Conservation (phyloP, 2,888 invertebrate species). For the Sericinus montela region DNA sequence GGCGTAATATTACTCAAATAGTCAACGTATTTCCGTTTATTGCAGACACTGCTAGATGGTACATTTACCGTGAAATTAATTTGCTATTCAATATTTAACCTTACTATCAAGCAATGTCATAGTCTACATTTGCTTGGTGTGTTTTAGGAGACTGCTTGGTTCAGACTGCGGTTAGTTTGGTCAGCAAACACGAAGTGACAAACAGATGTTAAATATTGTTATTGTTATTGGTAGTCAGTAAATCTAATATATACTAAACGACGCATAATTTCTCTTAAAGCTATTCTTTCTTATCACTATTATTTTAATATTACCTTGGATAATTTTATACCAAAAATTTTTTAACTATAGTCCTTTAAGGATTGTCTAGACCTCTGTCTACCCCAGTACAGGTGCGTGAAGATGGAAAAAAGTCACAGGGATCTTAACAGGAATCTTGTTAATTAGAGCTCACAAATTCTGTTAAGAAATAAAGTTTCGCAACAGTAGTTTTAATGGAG, state of each 20-base stretch:
- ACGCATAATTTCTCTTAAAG: no score
- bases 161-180: conserved; percentile 28
- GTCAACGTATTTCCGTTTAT: conserved; percentile 49
- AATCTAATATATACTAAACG: neutral
- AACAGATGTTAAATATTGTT: conserved; percentile 18
- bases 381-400: no score
- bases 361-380: no score
- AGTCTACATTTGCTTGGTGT: conserved; percentile 4
- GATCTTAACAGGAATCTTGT: no score
- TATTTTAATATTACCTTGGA: no score
- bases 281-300: no score
- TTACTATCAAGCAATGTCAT: conserved; percentile 18
- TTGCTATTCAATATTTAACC: conserved; percentile 23
- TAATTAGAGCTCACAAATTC: no score
- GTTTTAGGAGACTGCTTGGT: conserved; percentile 38
- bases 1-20: conserved; percentile 54
- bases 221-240: conserved; percentile 4
- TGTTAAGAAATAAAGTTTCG: no score
- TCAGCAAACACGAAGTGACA: conserved; percentile 29
- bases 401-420: no score
- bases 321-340: no score
- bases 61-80: conserved; percentile 39
- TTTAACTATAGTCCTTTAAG: no score
- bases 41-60: conserved; percentile 40
- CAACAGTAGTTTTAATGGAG: no score